These are phyloP conservation scores for Phalera bucephala DNA, from an alignment of 2,888 invertebrate species.

Conservation along the genomic window DNA sequence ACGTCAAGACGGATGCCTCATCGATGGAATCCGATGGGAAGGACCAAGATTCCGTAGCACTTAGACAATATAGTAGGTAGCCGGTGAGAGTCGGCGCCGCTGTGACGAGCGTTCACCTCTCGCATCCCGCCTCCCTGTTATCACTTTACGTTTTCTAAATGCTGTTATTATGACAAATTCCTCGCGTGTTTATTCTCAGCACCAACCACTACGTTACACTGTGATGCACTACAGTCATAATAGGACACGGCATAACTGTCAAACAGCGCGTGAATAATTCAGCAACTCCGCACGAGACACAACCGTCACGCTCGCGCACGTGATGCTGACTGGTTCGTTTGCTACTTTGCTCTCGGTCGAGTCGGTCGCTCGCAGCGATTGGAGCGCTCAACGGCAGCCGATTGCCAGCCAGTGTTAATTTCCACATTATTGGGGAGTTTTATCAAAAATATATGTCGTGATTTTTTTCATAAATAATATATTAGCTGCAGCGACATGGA, in stretches of 20 bases:
- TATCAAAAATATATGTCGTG: too few relatives aligned
- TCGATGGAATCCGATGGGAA: constrained; percentile 77
- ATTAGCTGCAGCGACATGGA: too few relatives aligned
- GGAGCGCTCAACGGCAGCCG: constrained; percentile 51
- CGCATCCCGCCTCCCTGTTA: constrained; percentile 65
- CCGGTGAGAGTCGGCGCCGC: constrained; percentile 80
- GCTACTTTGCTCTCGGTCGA: constrained; percentile 41
- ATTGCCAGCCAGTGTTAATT: constrained; percentile 53
- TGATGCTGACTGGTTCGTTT: constrained; percentile 77
- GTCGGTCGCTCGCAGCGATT: constrained; percentile 47
- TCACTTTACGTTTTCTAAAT: constrained; percentile 44
- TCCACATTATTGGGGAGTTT: constrained; percentile 45
- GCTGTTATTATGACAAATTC: constrained; percentile 36
- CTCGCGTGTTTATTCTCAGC: constrained; percentile 53
- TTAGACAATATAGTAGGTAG: constrained; percentile 73
- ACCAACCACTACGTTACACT: constrained; percentile 69
- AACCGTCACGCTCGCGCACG: constrained; percentile 65
- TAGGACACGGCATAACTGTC: constrained; percentile 70
- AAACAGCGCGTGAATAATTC: constrained; percentile 73
- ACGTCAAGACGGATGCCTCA: constrained; percentile 71
- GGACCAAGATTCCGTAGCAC: constrained; percentile 81
- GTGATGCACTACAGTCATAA: constrained; percentile 64
- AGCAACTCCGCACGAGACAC: constrained; percentile 45
- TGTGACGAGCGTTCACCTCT: constrained; percentile 81
- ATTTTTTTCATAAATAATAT: too few relatives aligned